A percentile compares a stretch with the other conserved stretches of the same genome.
Conservation (phyloP, 2,113 vertebrate species). For the Columbina picui region DNA sequence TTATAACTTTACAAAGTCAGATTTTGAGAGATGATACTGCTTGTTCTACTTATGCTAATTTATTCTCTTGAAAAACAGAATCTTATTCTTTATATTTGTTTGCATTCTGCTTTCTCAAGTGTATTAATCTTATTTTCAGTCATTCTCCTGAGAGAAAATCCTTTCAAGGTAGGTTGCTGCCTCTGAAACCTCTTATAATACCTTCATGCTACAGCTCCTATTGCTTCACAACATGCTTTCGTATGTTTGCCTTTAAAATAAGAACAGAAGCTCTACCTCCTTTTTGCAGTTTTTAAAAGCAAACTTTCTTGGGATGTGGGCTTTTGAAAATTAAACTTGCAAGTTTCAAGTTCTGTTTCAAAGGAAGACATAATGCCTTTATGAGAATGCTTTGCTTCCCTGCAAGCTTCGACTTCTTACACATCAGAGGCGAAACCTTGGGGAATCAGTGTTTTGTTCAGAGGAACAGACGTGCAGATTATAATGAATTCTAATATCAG, state of each 20-base stretch:
- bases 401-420: not conserved
- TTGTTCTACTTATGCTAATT: not conserved
- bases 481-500: not conserved
- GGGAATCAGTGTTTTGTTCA: not conserved
- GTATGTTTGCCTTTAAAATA: not conserved
- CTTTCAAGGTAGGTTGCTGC: not conserved
- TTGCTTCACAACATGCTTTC: not conserved
- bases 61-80: not conserved
- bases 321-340: constrained; percentile 31
- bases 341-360: not conserved
- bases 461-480: not conserved
- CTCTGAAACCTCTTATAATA: not conserved
- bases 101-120: constrained; percentile 16
- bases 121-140: not conserved
- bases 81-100: not conserved
- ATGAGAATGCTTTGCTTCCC: not conserved
- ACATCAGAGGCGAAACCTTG: not conserved
- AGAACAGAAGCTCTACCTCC: not conserved
- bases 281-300: not conserved
- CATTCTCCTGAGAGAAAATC: not conserved
- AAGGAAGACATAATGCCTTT: not conserved
- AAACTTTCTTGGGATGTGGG: not conserved
- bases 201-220: not conserved
- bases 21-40: not conserved
- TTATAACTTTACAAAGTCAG: not conserved